Percentiles rank a stretch among this genome's conserved stretches.
These are phyloP conservation scores for Melipona quadrifasciata DNA, from an alignment of 1,140 invertebrate genomes.

Conservation along the genomic window DNA sequence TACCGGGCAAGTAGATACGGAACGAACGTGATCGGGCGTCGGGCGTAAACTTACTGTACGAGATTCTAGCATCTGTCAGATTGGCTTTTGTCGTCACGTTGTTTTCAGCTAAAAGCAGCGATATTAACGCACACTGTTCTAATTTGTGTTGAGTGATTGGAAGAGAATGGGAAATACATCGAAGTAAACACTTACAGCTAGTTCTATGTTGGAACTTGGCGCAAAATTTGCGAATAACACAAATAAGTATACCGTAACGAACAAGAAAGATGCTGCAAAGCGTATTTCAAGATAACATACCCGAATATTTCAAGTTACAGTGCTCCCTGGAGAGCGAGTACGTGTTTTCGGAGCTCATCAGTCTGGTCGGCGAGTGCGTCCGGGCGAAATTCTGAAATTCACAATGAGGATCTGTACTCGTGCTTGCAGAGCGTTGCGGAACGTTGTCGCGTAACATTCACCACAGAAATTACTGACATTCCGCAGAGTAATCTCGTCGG, in stretches of 20 bases:
- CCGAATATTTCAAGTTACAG: slow-evolving; percentile 79
- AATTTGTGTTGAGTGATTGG: neutral
- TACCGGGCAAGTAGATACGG: neutral
- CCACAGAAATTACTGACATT: slow-evolving; percentile 14
- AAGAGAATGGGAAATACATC: neutral
- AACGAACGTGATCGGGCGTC: neutral
- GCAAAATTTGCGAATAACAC: too few species aligned
- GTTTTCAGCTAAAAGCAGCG: too few species aligned
- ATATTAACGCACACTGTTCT: too few species aligned
- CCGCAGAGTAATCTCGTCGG: neutral
- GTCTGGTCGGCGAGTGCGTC: slow-evolving; percentile 80
- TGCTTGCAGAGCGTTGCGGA: neutral
- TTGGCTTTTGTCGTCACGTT: neutral
- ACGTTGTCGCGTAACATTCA: slow-evolving; percentile 9
- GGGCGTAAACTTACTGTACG: neutral
- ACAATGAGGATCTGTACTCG: slow-evolving; percentile 44
- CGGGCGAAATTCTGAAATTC: slow-evolving; percentile 80
- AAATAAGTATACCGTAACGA: neutral
- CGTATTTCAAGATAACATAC: slow-evolving; percentile 65
- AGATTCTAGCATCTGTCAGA: neutral
- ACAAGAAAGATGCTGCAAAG: neutral
- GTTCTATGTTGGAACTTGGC: too few species aligned
- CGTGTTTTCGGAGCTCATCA: slow-evolving; percentile 81
- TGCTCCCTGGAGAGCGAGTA: slow-evolving; percentile 80
- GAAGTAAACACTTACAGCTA: neutral